A percentile compares a stretch with the other conserved stretches of the same genome.
phyloP scores from a whole-genome alignment of 2,888 invertebrate species.

The Drosophila mimica region DNA sequence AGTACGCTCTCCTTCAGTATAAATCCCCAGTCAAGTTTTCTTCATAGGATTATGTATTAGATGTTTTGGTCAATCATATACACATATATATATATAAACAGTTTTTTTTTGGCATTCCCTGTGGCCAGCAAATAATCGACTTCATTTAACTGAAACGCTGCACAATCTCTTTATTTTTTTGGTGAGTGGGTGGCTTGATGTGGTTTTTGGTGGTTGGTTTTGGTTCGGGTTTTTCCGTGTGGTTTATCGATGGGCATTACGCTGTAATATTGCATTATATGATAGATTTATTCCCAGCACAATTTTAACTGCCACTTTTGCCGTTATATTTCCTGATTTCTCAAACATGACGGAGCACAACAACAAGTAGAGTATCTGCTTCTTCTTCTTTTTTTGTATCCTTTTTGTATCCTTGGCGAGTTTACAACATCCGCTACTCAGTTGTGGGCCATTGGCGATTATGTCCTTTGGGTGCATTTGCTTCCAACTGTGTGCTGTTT shows the following conservation, averaged over 20 bases:
- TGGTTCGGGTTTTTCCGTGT: constrained; percentile 12
- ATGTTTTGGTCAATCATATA: constrained; percentile 60
- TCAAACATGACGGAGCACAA: constrained; percentile 12
- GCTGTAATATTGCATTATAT: constrained; percentile 78
- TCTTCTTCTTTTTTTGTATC: constrained; percentile 16
- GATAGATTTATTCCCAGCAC: constrained; percentile 81
- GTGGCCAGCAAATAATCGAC: constrained; percentile 73
- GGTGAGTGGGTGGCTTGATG: background rate
- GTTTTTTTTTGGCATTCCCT: constrained; percentile 48
- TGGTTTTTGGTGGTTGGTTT: constrained; percentile 10
- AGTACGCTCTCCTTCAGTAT: background rate
- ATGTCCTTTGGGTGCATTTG: constrained; percentile 79
- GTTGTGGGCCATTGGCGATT: constrained; percentile 77
- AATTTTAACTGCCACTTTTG: constrained; percentile 79
- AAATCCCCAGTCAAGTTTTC: background rate
- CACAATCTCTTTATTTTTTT: constrained; percentile 33
- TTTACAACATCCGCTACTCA: constrained; percentile 69
- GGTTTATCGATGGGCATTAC: constrained; percentile 68
- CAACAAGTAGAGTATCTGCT: constrained; percentile 10
- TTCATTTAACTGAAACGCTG: constrained; percentile 75
- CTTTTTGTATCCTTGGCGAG: constrained; percentile 34
- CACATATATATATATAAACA: background rate
- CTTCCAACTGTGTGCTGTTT: constrained; percentile 40
- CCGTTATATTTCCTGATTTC: constrained; percentile 44
- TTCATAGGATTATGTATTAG: constrained; percentile 18